phyloP scores from a whole-genome alignment of 2,888 invertebrate species.

The Glaucopsyche alexis region DNA sequence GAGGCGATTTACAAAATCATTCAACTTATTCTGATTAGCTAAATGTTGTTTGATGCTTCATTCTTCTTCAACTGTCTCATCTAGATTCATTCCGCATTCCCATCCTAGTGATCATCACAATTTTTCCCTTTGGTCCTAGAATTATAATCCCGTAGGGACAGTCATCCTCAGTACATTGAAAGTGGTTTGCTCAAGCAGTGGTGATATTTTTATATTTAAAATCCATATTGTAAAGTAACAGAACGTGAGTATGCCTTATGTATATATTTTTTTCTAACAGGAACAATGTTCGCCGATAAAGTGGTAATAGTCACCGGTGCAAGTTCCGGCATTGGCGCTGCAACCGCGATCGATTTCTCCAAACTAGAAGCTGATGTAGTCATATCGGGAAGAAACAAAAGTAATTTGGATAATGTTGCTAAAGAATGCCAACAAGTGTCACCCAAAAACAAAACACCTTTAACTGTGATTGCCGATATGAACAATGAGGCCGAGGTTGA shows the following conservation, averaged over 20 bases:
- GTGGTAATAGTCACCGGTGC: slow-evolving; percentile 84
- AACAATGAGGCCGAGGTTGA: slow-evolving; percentile 84
- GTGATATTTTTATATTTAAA: too few species aligned
- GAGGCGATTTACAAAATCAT: too few species aligned
- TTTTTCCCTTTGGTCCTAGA: too few species aligned
- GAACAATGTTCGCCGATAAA: slow-evolving; percentile 77
- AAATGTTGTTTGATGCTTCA: too few species aligned
- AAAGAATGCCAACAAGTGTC: slow-evolving; percentile 74
- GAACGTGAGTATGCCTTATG: neutral
- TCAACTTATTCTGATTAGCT: too few species aligned
- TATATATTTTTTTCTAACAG: slow-evolving; percentile 24
- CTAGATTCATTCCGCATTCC: too few species aligned
- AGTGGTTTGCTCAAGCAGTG: too few species aligned
- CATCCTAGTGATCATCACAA: too few species aligned
- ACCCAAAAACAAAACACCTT: slow-evolving; percentile 63
- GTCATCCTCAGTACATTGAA: too few species aligned
- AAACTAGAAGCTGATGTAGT: slow-evolving; percentile 82
- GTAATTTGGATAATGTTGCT: slow-evolving; percentile 83
- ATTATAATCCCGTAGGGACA: too few species aligned
- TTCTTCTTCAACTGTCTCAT: too few species aligned
- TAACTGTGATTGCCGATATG: slow-evolving; percentile 82
- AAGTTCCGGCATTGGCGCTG: slow-evolving; percentile 87
- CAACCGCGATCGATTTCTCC: slow-evolving; percentile 84
- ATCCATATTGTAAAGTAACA: too few species aligned
- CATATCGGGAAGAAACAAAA: slow-evolving; percentile 84